Conservation (phyloP, 2,888 invertebrate genomes). For the Rambutsinella grinnellia region DNA sequence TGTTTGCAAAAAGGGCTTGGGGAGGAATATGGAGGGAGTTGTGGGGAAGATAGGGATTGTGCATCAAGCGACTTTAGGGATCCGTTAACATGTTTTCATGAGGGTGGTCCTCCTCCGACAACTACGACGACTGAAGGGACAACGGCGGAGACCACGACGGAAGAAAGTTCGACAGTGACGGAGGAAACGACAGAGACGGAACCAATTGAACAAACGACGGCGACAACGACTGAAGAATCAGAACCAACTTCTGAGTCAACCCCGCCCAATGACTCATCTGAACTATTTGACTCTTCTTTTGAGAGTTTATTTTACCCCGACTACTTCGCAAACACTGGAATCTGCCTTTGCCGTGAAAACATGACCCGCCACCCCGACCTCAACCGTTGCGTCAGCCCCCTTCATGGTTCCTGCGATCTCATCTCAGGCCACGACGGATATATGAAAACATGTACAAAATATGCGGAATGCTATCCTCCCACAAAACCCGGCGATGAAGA, state of each 20-base stretch:
- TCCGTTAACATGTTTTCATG: not conserved
- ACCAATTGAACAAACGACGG: not conserved
- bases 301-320: not conserved
- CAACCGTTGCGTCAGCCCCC: slow-evolving; percentile 19
- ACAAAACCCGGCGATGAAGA: not conserved
- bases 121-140: not conserved
- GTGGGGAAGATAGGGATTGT: not conserved
- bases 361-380: slow-evolving; percentile 12
- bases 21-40: slow-evolving; percentile 3
- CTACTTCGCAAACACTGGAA: not conserved
- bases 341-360: not conserved
- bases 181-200: not conserved
- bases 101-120: not conserved
- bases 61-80: slow-evolving; percentile 7
- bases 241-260: not conserved
- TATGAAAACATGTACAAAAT: slow-evolving; percentile 14
- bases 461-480: slow-evolving; percentile 16
- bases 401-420: not conserved
- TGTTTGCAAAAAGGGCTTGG: not conserved
- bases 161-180: not conserved
- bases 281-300: not conserved
- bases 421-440: not conserved
- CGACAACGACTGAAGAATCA: not conserved
- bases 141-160: not conserved
- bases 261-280: not conserved